These are phyloP conservation scores for Oncorhynchus gorbuscha DNA, from an alignment of 2,113 vertebrate species.

Conservation along the genomic window DNA sequence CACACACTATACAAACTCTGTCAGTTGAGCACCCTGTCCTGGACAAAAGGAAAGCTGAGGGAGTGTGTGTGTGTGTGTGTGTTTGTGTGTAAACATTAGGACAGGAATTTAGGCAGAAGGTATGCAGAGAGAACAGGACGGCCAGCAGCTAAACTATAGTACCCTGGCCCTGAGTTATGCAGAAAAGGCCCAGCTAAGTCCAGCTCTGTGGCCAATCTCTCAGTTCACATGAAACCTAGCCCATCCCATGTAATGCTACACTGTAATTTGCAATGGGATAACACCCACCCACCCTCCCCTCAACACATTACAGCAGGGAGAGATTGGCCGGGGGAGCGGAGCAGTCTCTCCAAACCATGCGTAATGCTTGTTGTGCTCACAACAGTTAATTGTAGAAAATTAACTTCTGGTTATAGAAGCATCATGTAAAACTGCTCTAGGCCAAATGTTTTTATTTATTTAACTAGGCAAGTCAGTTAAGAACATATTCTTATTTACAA, in stretches of 20 bases:
- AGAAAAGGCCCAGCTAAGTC: background rate
- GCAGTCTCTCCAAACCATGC: no score
- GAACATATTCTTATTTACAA: no score
- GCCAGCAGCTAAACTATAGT: background rate
- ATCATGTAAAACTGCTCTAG: no score
- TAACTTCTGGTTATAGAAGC: no score
- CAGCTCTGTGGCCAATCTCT: background rate
- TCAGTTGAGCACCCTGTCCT: constrained; percentile 36
- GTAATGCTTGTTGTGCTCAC: no score
- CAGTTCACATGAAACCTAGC: background rate
- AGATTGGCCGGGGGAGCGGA: no score
- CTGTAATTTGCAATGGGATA: background rate
- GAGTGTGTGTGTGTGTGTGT: background rate
- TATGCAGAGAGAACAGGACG: constrained; percentile 14
- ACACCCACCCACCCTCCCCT: no score
- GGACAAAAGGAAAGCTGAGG: constrained; percentile 50
- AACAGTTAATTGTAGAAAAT: no score
- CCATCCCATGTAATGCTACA: background rate
- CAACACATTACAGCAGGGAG: no score
- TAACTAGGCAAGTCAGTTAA: no score
- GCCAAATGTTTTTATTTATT: no score
- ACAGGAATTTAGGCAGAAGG: constrained; percentile 29
- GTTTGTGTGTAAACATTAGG: constrained; percentile 22
- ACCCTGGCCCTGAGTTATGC: background rate
- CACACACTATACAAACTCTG: constrained; percentile 59